A percentile compares a stretch with the other conserved stretches of the same genome.
phyloP scores from a whole-genome alignment of 2,888 invertebrate species.

The Stenotaenia linearis region DNA sequence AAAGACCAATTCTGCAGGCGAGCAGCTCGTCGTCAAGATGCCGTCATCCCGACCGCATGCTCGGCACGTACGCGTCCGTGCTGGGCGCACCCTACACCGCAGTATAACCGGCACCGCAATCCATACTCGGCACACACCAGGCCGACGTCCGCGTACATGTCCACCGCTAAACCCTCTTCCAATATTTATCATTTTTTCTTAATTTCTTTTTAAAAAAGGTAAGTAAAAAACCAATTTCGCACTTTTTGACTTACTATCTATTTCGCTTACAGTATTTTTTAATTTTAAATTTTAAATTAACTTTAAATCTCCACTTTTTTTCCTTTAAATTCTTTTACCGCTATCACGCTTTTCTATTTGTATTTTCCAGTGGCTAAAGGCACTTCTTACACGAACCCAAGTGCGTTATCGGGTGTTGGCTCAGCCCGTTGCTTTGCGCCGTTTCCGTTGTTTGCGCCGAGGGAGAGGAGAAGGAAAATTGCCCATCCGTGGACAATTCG shows the following conservation, averaged over 20 bases:
- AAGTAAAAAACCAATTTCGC: not conserved
- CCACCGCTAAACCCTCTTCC: not conserved
- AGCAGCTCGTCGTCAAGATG: not conserved
- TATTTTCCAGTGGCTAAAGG: not conserved
- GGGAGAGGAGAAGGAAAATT: not conserved
- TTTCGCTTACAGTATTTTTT: not conserved
- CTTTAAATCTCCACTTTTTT: not conserved
- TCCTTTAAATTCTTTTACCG: not conserved
- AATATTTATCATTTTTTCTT: not conserved
- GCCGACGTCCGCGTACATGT: not conserved
- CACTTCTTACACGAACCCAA: not conserved
- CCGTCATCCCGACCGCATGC: not conserved
- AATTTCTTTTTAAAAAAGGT: not conserved
- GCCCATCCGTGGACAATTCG: not conserved
- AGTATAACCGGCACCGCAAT: not conserved
- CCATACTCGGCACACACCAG: not conserved
- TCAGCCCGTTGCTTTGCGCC: not conserved
- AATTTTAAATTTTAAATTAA: not conserved
- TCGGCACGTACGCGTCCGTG: not conserved
- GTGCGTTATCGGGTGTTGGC: not conserved
- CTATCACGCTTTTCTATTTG: not conserved
- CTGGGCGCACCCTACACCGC: not conserved
- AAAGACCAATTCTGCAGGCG: not conserved
- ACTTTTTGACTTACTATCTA: not conserved
- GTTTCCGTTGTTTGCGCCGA: not conserved